Percentiles rank a stretch among this genome's conserved stretches.
Evolutionary conservation across 2,113 vertebrate genomes (phyloP).

Genomic region (Helogale parvula): DNA sequence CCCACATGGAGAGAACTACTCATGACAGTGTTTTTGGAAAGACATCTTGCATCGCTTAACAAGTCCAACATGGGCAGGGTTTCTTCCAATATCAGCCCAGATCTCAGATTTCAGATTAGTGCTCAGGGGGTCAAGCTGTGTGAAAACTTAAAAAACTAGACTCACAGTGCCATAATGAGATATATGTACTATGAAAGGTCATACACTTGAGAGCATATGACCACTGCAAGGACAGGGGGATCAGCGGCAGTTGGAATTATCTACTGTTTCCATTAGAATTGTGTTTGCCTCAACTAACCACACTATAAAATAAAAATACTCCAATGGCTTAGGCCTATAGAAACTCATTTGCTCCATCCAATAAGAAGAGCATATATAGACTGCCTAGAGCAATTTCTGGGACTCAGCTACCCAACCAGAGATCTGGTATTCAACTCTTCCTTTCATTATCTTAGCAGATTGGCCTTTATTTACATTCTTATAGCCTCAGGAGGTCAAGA

Average conservation of each 20-base stretch:
- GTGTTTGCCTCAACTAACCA: not conserved
- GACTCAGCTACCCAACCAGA: not conserved
- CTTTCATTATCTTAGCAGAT: not conserved
- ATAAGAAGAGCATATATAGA: not conserved
- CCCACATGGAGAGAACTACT: not conserved
- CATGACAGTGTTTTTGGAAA: not conserved
- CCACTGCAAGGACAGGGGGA: not conserved
- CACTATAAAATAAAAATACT: not conserved
- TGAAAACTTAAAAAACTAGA: not conserved
- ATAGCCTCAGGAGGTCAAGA: not conserved
- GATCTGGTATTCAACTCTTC: not conserved
- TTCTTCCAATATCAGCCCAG: not conserved
- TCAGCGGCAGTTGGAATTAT: not conserved
- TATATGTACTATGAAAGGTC: not conserved
- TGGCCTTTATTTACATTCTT: not conserved
- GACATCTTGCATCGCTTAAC: not conserved
- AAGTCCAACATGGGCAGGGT: not conserved
- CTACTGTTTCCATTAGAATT: not conserved
- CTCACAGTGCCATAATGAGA: not conserved
- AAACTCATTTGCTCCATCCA: not conserved
- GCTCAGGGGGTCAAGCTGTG: not conserved
- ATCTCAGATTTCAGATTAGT: not conserved
- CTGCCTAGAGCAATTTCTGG: not conserved
- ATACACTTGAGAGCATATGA: not conserved
- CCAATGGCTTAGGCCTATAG: not conserved